phyloP scores from a whole-genome alignment of 2,797 vertebrate species.

The Chiloscyllium punctatum region DNA sequence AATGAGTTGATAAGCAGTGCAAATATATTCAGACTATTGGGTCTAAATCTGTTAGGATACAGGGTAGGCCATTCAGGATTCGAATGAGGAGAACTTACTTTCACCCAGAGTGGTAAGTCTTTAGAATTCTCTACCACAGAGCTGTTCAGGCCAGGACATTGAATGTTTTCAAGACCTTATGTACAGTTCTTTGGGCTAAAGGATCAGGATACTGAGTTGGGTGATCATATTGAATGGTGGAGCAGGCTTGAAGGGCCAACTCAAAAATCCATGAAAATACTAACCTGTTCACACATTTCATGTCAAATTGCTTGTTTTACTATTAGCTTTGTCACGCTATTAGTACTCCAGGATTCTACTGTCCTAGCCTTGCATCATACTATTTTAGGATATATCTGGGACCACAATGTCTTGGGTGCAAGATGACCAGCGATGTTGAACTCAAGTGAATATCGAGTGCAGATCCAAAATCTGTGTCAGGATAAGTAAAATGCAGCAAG shows the following conservation, averaged over 20 bases:
- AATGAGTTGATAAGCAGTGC: too few relatives aligned
- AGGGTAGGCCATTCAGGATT: too few relatives aligned
- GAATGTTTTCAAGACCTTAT: too few relatives aligned
- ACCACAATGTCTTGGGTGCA: not conserved
- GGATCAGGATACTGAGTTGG: too few relatives aligned
- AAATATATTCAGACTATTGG: not conserved
- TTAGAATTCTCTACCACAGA: too few relatives aligned
- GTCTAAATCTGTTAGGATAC: too few relatives aligned
- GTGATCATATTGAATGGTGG: too few relatives aligned
- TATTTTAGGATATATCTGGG: not conserved
- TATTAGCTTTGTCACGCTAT: not conserved
- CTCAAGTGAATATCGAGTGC: not conserved
- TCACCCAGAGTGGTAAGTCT: too few relatives aligned
- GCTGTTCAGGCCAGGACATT: too few relatives aligned
- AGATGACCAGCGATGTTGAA: not conserved
- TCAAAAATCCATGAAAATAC: not conserved
- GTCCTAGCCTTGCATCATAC: not conserved
- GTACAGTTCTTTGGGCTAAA: too few relatives aligned
- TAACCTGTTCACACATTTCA: not conserved
- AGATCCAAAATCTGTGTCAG: not conserved
- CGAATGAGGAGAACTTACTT: too few relatives aligned
- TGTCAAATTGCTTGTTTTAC: not conserved
- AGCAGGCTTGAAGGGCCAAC: too few relatives aligned
- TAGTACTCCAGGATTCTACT: not conserved
- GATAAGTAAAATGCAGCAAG: not conserved